These are phyloP conservation scores for Phalloptychus januarius DNA, from an alignment of 2,797 vertebrate species.

Conservation along the genomic window DNA sequence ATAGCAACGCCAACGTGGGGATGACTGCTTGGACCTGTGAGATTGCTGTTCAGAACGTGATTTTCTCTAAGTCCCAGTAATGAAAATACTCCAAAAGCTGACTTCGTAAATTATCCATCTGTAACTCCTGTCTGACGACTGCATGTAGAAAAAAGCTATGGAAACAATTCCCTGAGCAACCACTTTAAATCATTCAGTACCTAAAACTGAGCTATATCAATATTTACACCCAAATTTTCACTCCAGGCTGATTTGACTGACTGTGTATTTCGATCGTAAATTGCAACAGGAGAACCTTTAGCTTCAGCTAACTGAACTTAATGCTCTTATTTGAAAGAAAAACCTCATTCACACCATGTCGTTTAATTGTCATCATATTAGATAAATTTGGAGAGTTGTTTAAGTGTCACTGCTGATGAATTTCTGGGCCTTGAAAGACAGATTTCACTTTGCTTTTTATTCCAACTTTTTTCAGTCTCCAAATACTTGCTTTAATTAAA, in stretches of 20 bases:
- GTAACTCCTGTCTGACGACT: constrained; percentile 29
- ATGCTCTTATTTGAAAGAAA: not conserved
- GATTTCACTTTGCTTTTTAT: not conserved
- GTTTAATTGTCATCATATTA: not conserved
- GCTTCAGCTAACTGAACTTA: not conserved
- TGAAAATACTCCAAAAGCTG: constrained; percentile 33
- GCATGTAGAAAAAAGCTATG: constrained; percentile 4
- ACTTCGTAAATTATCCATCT: constrained; percentile 49
- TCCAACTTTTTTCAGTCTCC: not conserved
- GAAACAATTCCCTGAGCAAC: constrained; percentile 21
- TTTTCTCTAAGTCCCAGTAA: constrained; percentile 33
- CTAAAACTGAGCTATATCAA: not conserved
- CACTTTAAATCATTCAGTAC: not conserved
- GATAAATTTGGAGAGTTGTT: not conserved
- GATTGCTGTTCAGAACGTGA: constrained; percentile 47
- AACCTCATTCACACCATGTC: not conserved
- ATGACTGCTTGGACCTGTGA: constrained; percentile 22
- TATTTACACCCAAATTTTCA: no score
- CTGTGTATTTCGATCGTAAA: not conserved
- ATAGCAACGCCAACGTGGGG: constrained; percentile 28
- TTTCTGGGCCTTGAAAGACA: not conserved
- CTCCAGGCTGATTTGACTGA: no score
- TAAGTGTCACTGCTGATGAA: not conserved
- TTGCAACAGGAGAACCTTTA: not conserved
- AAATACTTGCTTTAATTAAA: not conserved